These are phyloP conservation scores for Galemys pyrenaicus DNA, from an alignment of 2,113 vertebrate species.

Conservation along the genomic window DNA sequence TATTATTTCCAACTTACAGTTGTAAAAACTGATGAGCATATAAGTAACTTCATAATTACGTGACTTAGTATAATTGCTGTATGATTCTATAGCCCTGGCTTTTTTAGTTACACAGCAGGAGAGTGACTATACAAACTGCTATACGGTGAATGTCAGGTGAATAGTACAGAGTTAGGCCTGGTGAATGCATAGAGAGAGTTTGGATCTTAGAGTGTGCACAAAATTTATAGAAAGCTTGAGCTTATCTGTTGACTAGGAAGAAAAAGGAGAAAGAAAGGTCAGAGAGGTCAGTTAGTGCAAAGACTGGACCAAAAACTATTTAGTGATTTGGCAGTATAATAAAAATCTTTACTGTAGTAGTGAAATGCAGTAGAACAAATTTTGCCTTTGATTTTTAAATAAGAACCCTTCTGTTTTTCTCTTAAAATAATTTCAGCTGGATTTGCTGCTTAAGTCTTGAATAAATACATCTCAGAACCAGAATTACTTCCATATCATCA, in stretches of 20 bases:
- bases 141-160: neutral
- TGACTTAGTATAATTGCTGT: neutral
- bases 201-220: constrained; percentile 16
- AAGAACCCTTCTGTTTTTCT: neutral
- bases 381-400: constrained; percentile 3
- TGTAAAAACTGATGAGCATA: neutral
- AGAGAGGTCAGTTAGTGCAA: neutral
- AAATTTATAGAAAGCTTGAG: neutral
- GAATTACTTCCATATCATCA: neutral
- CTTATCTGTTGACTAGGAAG: neutral
- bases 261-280: neutral
- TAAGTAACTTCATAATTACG: neutral
- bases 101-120: neutral
- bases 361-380: neutral
- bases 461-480: neutral
- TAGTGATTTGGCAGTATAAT: constrained; percentile 42
- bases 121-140: neutral
- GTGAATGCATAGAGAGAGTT: neutral
- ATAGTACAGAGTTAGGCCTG: neutral
- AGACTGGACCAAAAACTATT: neutral
- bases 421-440: constrained; percentile 15
- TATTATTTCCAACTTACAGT: constrained; percentile 8
- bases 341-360: neutral
- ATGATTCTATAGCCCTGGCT: neutral
- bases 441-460: neutral